phyloP scores from a whole-genome alignment of 2,888 invertebrate species.

The Strigamia crassipes region DNA sequence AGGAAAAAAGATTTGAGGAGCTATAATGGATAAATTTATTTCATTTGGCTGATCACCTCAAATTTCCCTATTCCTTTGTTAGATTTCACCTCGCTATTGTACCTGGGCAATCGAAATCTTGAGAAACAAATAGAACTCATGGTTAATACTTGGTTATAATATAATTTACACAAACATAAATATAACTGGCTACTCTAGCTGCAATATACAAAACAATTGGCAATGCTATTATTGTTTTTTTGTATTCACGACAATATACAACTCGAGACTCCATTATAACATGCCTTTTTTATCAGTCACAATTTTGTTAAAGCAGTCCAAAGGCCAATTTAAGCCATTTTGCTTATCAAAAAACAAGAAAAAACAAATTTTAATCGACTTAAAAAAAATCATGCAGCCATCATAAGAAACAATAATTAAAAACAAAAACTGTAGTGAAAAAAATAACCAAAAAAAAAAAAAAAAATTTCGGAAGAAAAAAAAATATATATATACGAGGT shows the following conservation, averaged over 20 bases:
- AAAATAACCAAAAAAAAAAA: neutral
- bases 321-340: neutral
- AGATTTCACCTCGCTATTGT: slow-evolving; percentile 18
- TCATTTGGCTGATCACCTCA: slow-evolving; percentile 26
- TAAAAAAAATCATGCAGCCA: slow-evolving; percentile 30
- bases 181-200: slow-evolving; percentile 43
- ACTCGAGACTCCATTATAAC: neutral
- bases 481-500: neutral
- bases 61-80: neutral
- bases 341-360: neutral
- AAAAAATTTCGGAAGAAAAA: neutral
- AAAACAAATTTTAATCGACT: neutral
- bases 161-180: slow-evolving; percentile 43
- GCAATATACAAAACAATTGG: slow-evolving; percentile 43
- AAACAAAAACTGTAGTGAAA: neutral
- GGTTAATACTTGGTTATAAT: slow-evolving; percentile 31
- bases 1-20: slow-evolving; percentile 19
- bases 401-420: neutral
- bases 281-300: neutral
- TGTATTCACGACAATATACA: slow-evolving; percentile 8
- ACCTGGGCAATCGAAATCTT: slow-evolving; percentile 3
- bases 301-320: slow-evolving; percentile 18
- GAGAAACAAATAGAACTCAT: slow-evolving; percentile 37
- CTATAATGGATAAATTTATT: slow-evolving; percentile 18
- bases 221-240: neutral